Conservation (phyloP, 2,797 vertebrate genomes). For the Microchirus variegatus region DNA sequence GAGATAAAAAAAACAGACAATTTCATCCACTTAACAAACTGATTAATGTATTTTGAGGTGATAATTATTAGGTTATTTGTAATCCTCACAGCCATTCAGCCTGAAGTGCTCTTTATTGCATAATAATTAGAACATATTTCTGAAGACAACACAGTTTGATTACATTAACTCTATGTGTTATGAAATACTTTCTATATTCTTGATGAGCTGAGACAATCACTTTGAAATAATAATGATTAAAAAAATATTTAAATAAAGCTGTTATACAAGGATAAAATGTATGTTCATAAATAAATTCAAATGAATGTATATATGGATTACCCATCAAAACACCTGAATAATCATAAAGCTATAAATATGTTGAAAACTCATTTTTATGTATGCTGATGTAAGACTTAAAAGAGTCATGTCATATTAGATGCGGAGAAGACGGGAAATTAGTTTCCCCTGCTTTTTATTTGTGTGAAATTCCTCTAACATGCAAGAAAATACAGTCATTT, state of each 20-base stretch:
- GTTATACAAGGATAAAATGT: no score
- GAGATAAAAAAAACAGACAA: not conserved
- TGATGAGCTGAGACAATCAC: not conserved
- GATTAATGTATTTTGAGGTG: not conserved
- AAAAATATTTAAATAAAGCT: no score
- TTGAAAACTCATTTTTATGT: not conserved
- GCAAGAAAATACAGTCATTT: not conserved
- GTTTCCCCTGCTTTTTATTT: not conserved
- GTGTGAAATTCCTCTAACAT: not conserved
- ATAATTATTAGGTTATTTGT: slow-evolving; percentile 1
- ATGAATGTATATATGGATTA: no score
- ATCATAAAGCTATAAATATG: no score
- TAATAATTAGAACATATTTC: not conserved
- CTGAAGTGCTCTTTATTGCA: slow-evolving; percentile 7
- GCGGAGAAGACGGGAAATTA: not conserved
- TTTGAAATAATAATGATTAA: not conserved
- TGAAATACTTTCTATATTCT: not conserved
- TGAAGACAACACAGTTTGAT: not conserved
- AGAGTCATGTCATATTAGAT: not conserved
- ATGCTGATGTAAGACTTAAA: not conserved
- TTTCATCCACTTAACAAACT: not conserved
- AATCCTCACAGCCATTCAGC: slow-evolving; percentile 1
- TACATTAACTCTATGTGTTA: not conserved
- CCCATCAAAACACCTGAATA: no score
- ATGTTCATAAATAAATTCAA: no score